phyloP scores from a whole-genome alignment of 2,888 invertebrate species.

The Chydorus sphaericus region DNA sequence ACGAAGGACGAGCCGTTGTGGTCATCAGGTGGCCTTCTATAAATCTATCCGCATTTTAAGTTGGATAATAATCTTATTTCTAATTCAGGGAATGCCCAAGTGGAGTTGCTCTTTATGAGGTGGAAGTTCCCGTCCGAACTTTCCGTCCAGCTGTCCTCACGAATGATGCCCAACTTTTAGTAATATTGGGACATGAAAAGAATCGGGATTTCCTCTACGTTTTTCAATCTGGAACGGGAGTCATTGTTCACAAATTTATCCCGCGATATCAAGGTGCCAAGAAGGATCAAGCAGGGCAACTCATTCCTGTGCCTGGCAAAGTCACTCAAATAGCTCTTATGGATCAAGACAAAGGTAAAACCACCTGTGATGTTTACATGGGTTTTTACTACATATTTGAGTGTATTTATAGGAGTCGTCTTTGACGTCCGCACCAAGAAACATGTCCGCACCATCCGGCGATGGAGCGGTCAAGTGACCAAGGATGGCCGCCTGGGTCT shows the following conservation, averaged over 20 bases:
- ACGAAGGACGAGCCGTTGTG: conserved; percentile 32
- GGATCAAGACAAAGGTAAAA: conserved; percentile 72
- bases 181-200: conserved; percentile 68
- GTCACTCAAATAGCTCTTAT: conserved; percentile 66
- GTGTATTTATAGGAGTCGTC: conserved; percentile 31
- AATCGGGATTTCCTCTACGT: conserved; percentile 67
- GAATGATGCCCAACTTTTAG: conserved; percentile 60
- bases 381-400: not conserved
- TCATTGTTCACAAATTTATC: conserved; percentile 33
- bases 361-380: not conserved
- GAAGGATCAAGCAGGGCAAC: conserved; percentile 45
- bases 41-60: not conserved
- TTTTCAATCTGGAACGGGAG: conserved; percentile 24
- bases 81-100: conserved; percentile 31
- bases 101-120: conserved; percentile 59
- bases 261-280: conserved; percentile 31
- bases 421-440: conserved; percentile 79
- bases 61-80: not conserved
- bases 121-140: conserved; percentile 64
- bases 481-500: conserved; percentile 78
- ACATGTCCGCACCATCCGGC: conserved; percentile 67
- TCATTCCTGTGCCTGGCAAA: conserved; percentile 72
- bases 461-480: conserved; percentile 84
- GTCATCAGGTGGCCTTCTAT: conserved; percentile 8
- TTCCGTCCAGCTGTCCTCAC: conserved; percentile 68